Evolutionary conservation across 2,888 invertebrate species (phyloP), one percentile per base, ranked within the genome.

Genomic region (Calliscelio sp.): DNA sequence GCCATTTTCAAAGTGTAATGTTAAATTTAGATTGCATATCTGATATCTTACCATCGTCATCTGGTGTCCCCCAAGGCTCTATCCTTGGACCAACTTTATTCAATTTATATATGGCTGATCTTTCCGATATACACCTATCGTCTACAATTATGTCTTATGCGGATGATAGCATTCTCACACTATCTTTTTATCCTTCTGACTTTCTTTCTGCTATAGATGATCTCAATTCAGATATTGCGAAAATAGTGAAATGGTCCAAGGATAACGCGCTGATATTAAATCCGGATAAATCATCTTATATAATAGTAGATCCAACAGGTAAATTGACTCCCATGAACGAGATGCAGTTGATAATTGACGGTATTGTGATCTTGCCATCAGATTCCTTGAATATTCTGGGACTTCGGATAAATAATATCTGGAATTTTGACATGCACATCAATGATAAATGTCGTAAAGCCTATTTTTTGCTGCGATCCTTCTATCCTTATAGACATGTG

Each of bases 81-180:
- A 59, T 59, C 18, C 38, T 59, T 0, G 57, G 57, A n/a, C 24
- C 53, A 7, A 24, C 25, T n/a, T 14, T 53, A n/a, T 53, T 53
- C n/a, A 24, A 25, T 24, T 2, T 53, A 8, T 53, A 53, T 25
- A 6, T 25, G 7, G 53, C 53, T 53, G 53, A 53, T n/a, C 25
- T 53, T 53, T 16, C 28, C 25, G 11, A 18, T n/a, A 3, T n/a
- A n/a, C 24, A n/a, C 2, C n/a, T 53, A 1, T 53, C 20, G 14
- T 53, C 53, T 14, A 25, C 10, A 22, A 25, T 53, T 6, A n/a
- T n/a, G n/a, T 11, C n/a, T 1, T 53, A 53, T 14, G 53, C 53
- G 14, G 53, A 53, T 53, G 53, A 53, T 16, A 53, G 25, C 0
- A 11, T 53, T 53, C 14, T 38, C 6, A 8, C 14, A 11, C 8